These are phyloP conservation scores for Euphydryas editha DNA, from an alignment of 2,888 invertebrate species.

Conservation along the genomic window DNA sequence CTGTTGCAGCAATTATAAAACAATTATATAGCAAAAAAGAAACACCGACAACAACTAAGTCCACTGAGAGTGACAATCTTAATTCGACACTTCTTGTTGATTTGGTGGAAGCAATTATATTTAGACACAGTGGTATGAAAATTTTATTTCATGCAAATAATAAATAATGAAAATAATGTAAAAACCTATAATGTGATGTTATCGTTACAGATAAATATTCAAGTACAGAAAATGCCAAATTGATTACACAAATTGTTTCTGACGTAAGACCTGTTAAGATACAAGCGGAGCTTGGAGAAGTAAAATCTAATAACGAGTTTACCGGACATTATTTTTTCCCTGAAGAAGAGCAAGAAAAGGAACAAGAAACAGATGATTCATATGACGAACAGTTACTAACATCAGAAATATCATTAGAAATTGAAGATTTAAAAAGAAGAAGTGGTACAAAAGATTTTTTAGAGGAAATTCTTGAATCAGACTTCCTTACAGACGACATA, in stretches of 20 bases:
- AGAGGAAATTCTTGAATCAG: slow-evolving; percentile 73
- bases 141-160: background rate
- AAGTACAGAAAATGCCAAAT: slow-evolving; percentile 45
- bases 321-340: slow-evolving; percentile 78
- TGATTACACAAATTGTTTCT: slow-evolving; percentile 45
- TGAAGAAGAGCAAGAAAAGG: slow-evolving; percentile 61
- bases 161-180: background rate
- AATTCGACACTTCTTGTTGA: slow-evolving; percentile 75
- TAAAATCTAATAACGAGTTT: slow-evolving; percentile 62
- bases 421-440: slow-evolving; percentile 65
- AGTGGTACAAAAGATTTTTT: slow-evolving; percentile 68
- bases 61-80: slow-evolving; percentile 57
- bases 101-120: slow-evolving; percentile 77
- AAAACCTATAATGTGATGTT: background rate
- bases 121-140: slow-evolving; percentile 66
- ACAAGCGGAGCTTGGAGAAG: slow-evolving; percentile 67
- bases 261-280: slow-evolving; percentile 64
- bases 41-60: slow-evolving; percentile 54
- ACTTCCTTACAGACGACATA: slow-evolving; percentile 56
- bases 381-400: slow-evolving; percentile 61
- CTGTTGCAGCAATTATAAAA: slow-evolving; percentile 66
- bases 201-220: slow-evolving; percentile 58
- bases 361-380: slow-evolving; percentile 56
- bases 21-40: slow-evolving; percentile 67
- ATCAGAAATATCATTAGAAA: slow-evolving; percentile 67